These are phyloP conservation scores for Drosophila flavopinicola DNA, from an alignment of 2,888 invertebrate genomes.

Conservation along the genomic window DNA sequence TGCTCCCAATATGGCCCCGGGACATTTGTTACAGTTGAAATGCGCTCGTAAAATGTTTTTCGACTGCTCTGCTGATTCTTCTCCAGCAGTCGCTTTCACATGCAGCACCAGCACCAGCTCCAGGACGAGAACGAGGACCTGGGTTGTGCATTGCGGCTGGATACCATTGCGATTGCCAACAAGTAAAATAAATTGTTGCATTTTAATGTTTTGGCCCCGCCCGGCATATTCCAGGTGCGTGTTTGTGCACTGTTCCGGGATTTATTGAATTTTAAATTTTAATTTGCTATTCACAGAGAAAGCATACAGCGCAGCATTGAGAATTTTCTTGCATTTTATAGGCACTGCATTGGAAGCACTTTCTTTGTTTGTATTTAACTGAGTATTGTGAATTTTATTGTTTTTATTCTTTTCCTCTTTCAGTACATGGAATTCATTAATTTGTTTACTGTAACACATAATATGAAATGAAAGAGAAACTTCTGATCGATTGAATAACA, in stretches of 20 bases:
- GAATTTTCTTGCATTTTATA: slow-evolving; percentile 20
- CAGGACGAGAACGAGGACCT: too few species aligned
- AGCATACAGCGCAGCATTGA: slow-evolving; percentile 4
- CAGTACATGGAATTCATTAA: not conserved
- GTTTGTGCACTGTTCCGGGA: slow-evolving; percentile 41
- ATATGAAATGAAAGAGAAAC: too few species aligned
- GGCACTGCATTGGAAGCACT: not conserved
- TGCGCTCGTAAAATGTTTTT: slow-evolving; percentile 77
- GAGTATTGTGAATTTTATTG: not conserved
- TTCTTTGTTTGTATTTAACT: not conserved
- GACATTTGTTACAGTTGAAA: slow-evolving; percentile 81
- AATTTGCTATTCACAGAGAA: slow-evolving; percentile 61
- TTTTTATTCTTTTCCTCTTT: not conserved
- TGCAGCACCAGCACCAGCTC: slow-evolving; percentile 23
- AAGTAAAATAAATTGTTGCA: slow-evolving; percentile 80
- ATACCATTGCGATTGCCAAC: slow-evolving; percentile 63
- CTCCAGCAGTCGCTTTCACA: slow-evolving; percentile 38
- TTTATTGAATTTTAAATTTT: slow-evolving; percentile 80
- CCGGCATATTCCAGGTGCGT: slow-evolving; percentile 41
- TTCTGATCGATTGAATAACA: too few species aligned
- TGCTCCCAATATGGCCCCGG: slow-evolving; percentile 56
- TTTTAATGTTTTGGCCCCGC: slow-evolving; percentile 64
- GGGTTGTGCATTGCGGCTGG: slow-evolving; percentile 17
- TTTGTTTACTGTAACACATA: too few species aligned
- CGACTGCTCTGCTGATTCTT: slow-evolving; percentile 35